Evolutionary conservation across 2,797 vertebrate species (phyloP).

Genomic region (Pelobates cultripes): DNA sequence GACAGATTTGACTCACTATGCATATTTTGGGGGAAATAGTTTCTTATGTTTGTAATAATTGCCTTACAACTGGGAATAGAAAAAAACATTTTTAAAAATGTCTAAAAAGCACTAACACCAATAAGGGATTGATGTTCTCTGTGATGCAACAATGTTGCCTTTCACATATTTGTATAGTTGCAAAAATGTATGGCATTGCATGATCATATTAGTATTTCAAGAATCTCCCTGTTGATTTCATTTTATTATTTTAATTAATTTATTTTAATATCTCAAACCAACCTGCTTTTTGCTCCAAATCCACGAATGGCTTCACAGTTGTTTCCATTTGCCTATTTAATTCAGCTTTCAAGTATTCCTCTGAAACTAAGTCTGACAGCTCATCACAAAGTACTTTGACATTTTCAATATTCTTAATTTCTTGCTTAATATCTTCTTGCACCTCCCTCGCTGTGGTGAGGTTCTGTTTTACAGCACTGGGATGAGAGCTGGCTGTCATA

Average conservation of each 20-base stretch:
- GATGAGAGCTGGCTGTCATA: slow-evolving; percentile 80
- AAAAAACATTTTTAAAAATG: neutral
- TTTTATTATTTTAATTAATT: neutral
- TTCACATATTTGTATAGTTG: neutral
- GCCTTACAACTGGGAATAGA: neutral
- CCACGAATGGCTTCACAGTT: slow-evolving; percentile 86
- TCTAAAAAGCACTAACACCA: neutral
- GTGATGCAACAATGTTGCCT: no score
- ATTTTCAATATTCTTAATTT: slow-evolving; percentile 82
- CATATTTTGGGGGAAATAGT: slow-evolving; percentile 12
- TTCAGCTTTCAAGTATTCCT: slow-evolving; percentile 93
- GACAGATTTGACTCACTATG: neutral
- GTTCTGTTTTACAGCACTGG: slow-evolving; percentile 88
- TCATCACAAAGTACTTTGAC: slow-evolving; percentile 84
- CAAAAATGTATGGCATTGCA: neutral
- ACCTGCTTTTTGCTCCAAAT: slow-evolving; percentile 95
- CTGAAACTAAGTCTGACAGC: slow-evolving; percentile 84
- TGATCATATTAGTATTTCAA: neutral
- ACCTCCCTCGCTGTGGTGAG: slow-evolving; percentile 82
- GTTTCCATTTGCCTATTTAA: slow-evolving; percentile 87
- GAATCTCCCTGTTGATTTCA: neutral
- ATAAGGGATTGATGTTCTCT: neutral
- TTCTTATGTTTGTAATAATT: slow-evolving; percentile 15
- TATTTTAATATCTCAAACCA: slow-evolving; percentile 59
- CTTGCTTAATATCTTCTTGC: slow-evolving; percentile 81